Evolutionary conservation across 2,113 vertebrate species (phyloP).

Genomic region (human (Homo sapiens)): GRCh38 chr4:16909001-16909500

Average conservation of each 20-base stretch:
- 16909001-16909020: background rate
- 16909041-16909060: background rate
- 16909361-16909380: background rate
- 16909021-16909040: background rate
- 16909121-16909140: background rate
- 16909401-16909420: background rate
- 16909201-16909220: background rate
- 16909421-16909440: background rate
- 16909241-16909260: background rate
- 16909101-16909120: background rate
- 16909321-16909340: accelerated
- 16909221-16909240: background rate
- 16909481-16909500: background rate
- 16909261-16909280: background rate
- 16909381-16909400: background rate
- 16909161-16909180: background rate
- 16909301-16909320: background rate
- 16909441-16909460: background rate
- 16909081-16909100: background rate
- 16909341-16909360: no score
- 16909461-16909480: background rate
- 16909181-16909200: background rate
- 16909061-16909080: background rate
- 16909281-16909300: accelerated
- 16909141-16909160: background rate